Evolutionary conservation across 2,888 invertebrate species (phyloP), one percentile per base, ranked within the genome.

Genomic region (Thelaira solivaga): DNA sequence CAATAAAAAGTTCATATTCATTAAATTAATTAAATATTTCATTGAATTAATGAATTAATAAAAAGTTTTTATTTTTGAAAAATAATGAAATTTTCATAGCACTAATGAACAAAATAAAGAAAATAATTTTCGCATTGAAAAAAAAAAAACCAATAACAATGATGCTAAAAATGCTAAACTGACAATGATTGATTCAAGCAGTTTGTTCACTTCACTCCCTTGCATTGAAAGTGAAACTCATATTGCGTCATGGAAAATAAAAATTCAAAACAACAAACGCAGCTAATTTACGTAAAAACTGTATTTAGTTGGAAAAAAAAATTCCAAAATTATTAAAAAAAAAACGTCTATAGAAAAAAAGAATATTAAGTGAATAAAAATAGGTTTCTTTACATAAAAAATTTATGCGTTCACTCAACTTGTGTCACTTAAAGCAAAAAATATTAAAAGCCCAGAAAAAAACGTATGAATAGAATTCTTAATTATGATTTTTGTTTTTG

Each of bases 211-310:
- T n/a, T n/a, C n/a, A n/a, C n/a, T n/a, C n/a, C n/a, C n/a, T n/a
- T n/a, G n/a, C n/a, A 71, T n/a, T 51, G 62, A 71, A 72, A 72
- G 62, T 62, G 62, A 62, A 72, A 62, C 45, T 72, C 29, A 43
- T 62, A 62, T 72, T 53, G 45, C 62, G 53, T 62, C 71, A 72
- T 45, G 18, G 11, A 51, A 8, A n/a, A n/a, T n/a, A n/a, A 39
- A 49, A 61, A 61, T 29, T n/a, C 31, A 43, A 16, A 61, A 61
- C 22, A 51, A 45, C 16, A 36, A 45, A 34, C 20, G 11, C 6
- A 26, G n/a, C n/a, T n/a, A 5, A 22, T 18, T 18, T 10, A 36
- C 39, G 47, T 49, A 11, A 26, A 26, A 26, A n/a, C 8, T 34
- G 34, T 34, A 2, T 31, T 34, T 34, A 31, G 3, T n/a, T 11